Evolutionary conservation across 2,113 vertebrate species (phyloP).

Genomic region (Fulica atra): DNA sequence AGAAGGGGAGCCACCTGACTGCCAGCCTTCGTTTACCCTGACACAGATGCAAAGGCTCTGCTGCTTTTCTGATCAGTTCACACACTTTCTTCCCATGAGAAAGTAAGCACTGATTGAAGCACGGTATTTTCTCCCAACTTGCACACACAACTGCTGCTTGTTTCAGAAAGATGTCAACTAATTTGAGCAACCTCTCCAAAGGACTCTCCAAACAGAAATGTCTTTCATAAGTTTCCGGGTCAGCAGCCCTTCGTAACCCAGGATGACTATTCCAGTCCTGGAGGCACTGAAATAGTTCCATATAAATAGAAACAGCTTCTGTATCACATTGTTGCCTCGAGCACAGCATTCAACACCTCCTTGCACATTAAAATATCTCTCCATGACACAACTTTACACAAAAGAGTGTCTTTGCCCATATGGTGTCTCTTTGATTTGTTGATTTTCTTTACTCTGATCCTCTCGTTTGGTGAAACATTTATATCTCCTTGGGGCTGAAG

Average conservation of each 20-base stretch:
- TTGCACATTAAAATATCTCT: constrained; percentile 60
- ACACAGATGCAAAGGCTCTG: constrained; percentile 45
- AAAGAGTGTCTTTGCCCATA: constrained; percentile 49
- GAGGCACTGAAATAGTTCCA: constrained; percentile 78
- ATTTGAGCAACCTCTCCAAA: constrained; percentile 77
- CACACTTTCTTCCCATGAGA: constrained; percentile 84
- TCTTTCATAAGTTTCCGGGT: constrained; percentile 89
- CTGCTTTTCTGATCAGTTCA: constrained; percentile 54
- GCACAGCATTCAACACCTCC: constrained; percentile 70
- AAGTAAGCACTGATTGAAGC: constrained; percentile 71
- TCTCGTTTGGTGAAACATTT: constrained; percentile 35
- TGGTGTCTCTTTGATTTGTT: constrained; percentile 53
- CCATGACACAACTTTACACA: constrained; percentile 50
- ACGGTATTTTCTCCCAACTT: constrained; percentile 72
- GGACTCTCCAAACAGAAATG: constrained; percentile 84
- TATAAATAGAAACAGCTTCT: constrained; percentile 80
- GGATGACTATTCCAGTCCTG: constrained; percentile 78
- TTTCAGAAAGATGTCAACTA: constrained; percentile 76
- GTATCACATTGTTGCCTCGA: constrained; percentile 71
- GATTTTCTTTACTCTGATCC: constrained; percentile 60
- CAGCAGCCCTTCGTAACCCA: constrained; percentile 78
- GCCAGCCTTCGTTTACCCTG: constrained; percentile 49
- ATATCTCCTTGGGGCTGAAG: constrained; percentile 37
- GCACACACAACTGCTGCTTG: constrained; percentile 82
- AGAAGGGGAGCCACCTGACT: constrained; percentile 57